A percentile compares a stretch with the other conserved stretches of the same genome.
phyloP scores from a whole-genome alignment of 2,797 vertebrate species.

The Lagorchestes hirsutus region DNA sequence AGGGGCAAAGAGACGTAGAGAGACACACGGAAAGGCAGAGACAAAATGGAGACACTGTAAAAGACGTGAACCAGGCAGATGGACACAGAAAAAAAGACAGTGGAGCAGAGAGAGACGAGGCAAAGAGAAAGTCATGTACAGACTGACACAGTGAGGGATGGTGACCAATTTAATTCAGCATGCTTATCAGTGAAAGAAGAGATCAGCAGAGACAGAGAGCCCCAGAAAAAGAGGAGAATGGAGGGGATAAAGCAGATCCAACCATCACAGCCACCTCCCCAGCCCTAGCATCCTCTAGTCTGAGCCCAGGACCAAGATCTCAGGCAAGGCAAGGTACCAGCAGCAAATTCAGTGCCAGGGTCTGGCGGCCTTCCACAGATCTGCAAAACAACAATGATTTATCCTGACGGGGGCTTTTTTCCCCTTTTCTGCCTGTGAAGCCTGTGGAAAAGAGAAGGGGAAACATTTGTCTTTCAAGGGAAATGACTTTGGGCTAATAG shows the following conservation, averaged over 20 bases:
- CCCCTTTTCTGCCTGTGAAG: constrained; percentile 1
- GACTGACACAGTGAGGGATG: not conserved
- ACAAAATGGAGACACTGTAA: not conserved
- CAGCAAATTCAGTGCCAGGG: not conserved
- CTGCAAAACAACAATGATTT: not conserved
- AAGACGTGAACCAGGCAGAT: not conserved
- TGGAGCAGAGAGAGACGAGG: not conserved
- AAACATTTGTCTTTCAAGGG: constrained; percentile 14
- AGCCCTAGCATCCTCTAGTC: not conserved
- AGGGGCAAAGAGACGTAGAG: not conserved
- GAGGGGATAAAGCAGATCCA: not conserved
- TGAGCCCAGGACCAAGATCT: not conserved
- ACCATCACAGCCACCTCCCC: not conserved
- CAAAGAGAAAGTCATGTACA: not conserved
- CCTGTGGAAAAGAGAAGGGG: not conserved
- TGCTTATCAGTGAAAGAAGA: not conserved
- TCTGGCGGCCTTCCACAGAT: not conserved
- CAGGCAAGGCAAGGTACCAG: not conserved
- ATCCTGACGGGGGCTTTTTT: not conserved
- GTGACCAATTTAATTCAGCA: not conserved
- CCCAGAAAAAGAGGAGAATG: not conserved
- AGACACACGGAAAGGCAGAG: not conserved
- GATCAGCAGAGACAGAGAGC: not conserved
- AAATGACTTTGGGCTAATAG: constrained; percentile 5
- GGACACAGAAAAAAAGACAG: not conserved